Conservation (phyloP, 2,888 invertebrate species). For the Nipponacmea schrenckii region DNA sequence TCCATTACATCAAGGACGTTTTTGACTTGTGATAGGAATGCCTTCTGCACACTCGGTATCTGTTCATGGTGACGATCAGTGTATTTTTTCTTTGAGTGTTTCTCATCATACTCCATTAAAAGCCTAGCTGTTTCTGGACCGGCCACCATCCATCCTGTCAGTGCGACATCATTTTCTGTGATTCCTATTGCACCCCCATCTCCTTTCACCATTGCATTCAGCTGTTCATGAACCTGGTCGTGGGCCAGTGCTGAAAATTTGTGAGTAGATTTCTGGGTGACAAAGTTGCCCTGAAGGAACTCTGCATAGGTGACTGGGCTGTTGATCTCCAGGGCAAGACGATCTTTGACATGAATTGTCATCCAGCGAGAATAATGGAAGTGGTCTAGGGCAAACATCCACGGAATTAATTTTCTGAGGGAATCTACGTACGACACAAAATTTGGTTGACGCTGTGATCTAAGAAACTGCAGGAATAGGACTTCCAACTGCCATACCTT, state of each 20-base stretch:
- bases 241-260: neutral
- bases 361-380: conserved; percentile 10
- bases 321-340: neutral
- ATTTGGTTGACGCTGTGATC: conserved; percentile 6
- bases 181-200: conserved; percentile 8
- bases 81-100: neutral
- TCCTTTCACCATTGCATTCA: conserved; percentile 11
- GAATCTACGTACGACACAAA: neutral
- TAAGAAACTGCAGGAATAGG: neutral
- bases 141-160: conserved; percentile 9
- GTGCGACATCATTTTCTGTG: conserved; percentile 3
- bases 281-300: neutral
- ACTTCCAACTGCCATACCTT: neutral
- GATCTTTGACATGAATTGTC: conserved; percentile 10
- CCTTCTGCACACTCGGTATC: neutral
- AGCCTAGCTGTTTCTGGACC: neutral
- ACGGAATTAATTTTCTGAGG: conserved; percentile 4
- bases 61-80: neutral
- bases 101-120: neutral
- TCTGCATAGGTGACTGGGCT: neutral
- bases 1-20: neutral
- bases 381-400: conserved; percentile 11
- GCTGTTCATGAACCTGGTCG: conserved; percentile 11
- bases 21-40: neutral
- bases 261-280: neutral